These are phyloP conservation scores for Murina feae DNA, from an alignment of 2,113 vertebrate species.

Conservation along the genomic window DNA sequence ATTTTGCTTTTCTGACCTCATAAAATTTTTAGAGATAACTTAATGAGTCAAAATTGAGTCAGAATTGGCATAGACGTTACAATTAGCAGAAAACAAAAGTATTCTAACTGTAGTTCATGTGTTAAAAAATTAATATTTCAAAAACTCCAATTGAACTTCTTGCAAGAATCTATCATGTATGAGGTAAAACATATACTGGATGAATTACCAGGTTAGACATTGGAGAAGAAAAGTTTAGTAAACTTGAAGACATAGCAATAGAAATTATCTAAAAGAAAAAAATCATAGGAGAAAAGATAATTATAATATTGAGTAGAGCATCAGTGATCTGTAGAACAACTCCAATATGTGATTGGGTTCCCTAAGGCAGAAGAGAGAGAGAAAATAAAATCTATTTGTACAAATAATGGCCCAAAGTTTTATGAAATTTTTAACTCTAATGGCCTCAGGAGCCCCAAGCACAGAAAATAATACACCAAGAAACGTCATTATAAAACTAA, in stretches of 20 bases:
- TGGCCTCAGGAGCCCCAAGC: not conserved
- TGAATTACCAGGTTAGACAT: not conserved
- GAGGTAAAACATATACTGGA: not conserved
- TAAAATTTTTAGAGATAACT: not conserved
- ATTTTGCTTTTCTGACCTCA: not conserved
- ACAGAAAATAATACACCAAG: not conserved
- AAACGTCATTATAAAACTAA: not conserved
- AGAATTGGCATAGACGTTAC: not conserved
- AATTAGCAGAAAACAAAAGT: conserved; percentile 23
- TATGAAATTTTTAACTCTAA: not conserved
- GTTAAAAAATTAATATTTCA: not conserved
- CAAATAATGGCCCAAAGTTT: not conserved
- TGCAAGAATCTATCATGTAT: not conserved
- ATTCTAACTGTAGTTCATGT: not conserved
- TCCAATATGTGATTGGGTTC: not conserved
- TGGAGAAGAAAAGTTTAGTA: not conserved
- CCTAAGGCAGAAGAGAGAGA: not conserved
- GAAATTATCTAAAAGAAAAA: not conserved
- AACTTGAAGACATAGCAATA: not conserved
- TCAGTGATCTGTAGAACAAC: not conserved
- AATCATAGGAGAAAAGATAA: not conserved
- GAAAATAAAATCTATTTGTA: not conserved
- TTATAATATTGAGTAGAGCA: not conserved
- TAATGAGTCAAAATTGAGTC: not conserved
- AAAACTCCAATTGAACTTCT: not conserved